Evolutionary conservation across 30 jellyfish, hydroid and myxozoan genomes (phyloP).

Genomic region (Aurelia aurita): DNA sequence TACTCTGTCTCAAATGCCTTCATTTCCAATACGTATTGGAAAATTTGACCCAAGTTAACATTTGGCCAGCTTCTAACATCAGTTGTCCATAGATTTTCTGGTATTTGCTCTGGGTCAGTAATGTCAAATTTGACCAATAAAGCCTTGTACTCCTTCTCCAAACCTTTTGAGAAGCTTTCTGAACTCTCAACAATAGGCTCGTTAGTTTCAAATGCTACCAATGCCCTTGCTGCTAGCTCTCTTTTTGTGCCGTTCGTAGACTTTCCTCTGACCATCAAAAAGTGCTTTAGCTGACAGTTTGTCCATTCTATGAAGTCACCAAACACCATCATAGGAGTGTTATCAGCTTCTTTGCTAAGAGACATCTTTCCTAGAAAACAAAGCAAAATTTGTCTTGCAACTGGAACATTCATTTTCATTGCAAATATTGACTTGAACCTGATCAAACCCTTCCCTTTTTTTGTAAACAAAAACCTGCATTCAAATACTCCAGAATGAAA

Average conservation of each 20-base stretch:
- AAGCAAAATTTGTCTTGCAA: no score
- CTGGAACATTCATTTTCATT: no score
- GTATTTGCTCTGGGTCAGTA: conserved; percentile 6
- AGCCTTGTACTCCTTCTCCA: conserved; percentile 12
- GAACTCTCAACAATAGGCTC: conserved; percentile 6
- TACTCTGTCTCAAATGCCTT: no score
- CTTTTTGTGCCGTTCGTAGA: conserved; percentile 4
- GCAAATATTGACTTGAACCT: no score
- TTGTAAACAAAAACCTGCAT: no score
- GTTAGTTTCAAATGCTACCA: conserved; percentile 6
- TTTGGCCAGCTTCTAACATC: no score
- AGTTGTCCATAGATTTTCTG: conserved; percentile 6
- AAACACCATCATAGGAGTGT: neutral
- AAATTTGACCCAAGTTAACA: no score
- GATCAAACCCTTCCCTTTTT: no score
- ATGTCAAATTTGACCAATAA: neutral
- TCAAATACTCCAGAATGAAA: no score
- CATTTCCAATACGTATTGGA: no score
- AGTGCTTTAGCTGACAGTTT: neutral
- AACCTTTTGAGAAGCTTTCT: neutral
- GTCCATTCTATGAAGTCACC: conserved; percentile 2
- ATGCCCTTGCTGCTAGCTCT: conserved; percentile 13
- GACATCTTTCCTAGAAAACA: conserved; percentile 13
- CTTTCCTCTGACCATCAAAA: conserved; percentile 4
- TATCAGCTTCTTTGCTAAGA: neutral